Percentiles rank a stretch among this genome's conserved stretches.
Conservation (phyloP, 2,797 vertebrate species). For the Gastrophryne carolinensis region DNA sequence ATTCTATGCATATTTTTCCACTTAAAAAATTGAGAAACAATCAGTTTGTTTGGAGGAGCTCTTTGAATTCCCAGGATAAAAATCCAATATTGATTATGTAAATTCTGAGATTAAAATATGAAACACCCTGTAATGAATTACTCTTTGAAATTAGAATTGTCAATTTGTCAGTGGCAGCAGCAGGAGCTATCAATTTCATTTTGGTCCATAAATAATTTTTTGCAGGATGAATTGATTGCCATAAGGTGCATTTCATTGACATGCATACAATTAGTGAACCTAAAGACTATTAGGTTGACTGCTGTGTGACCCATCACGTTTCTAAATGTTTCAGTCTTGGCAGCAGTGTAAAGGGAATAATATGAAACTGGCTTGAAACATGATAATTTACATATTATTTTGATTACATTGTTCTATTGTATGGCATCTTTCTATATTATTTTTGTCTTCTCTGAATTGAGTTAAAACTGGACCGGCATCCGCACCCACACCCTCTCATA, state of each 20-base stretch:
- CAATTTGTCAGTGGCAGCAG: neutral
- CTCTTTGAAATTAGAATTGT: neutral
- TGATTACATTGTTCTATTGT: no score
- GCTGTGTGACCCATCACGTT: no score
- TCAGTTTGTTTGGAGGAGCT: neutral
- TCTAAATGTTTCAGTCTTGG: no score
- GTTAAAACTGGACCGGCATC: no score
- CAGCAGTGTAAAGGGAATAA: no score
- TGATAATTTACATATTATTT: no score
- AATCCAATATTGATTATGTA: neutral
- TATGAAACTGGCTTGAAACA: no score
- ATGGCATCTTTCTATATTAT: no score
- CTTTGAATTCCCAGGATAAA: neutral
- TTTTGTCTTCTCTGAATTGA: no score
- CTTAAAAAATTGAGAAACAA: constrained; percentile 11
- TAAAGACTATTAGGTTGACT: no score
- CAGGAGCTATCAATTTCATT: neutral
- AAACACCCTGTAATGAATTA: neutral
- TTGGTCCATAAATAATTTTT: neutral
- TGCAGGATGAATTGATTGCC: neutral
- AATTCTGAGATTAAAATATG: neutral
- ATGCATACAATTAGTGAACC: no score
- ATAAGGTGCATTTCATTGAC: neutral
- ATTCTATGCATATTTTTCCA: neutral
- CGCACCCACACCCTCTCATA: no score